Conservation (phyloP, 2,113 vertebrate species). For the Xenopus laevis region DNA sequence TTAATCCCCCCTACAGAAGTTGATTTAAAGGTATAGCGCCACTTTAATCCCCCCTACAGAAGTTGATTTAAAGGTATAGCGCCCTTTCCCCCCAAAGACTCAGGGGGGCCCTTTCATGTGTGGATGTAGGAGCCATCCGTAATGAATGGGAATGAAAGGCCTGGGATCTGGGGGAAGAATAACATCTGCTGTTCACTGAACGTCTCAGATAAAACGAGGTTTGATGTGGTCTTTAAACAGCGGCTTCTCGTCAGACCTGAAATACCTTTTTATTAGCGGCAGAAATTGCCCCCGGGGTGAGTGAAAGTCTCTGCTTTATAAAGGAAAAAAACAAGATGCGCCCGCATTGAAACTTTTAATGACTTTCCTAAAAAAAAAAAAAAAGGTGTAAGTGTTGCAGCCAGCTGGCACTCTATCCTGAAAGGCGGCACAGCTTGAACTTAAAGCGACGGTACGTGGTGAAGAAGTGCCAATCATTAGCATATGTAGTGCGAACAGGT, state of each 20-base stretch:
- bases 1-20: too few relatives aligned
- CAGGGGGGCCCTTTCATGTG: too few relatives aligned
- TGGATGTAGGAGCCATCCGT: too few relatives aligned
- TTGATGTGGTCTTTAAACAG: neutral
- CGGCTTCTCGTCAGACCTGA: neutral
- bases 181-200: neutral
- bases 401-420: slow-evolving; percentile 66
- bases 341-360: slow-evolving; percentile 78
- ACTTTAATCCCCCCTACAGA: too few relatives aligned
- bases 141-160: too few relatives aligned
- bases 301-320: slow-evolving; percentile 42
- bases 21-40: too few relatives aligned
- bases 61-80: too few relatives aligned
- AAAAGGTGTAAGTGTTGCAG: slow-evolving; percentile 91
- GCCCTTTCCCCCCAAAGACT: too few relatives aligned
- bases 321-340: slow-evolving; percentile 65
- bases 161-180: too few relatives aligned
- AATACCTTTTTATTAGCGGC: neutral
- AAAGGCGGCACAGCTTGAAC: slow-evolving; percentile 89
- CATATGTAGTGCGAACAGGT: slow-evolving; percentile 99
- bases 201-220: neutral
- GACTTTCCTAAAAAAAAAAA: slow-evolving; percentile 75
- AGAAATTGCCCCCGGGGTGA: slow-evolving; percentile 49
- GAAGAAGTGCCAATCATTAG: slow-evolving; percentile 95
- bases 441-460: slow-evolving; percentile 99